A percentile compares a stretch with the other conserved stretches of the same genome.
Conservation (phyloP, 2,888 invertebrate species). For the Scaptomyza parva region DNA sequence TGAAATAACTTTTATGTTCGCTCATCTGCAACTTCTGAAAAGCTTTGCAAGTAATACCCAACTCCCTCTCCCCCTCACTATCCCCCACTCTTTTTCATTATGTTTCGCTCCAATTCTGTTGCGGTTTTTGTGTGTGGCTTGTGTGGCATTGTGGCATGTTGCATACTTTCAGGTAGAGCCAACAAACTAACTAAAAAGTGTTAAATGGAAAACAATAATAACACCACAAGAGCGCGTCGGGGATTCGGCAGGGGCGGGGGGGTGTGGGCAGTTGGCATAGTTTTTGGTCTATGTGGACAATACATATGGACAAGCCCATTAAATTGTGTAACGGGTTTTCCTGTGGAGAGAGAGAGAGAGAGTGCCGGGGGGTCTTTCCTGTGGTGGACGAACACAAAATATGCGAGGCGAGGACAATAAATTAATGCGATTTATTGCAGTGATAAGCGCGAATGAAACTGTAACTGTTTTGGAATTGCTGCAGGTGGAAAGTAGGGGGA, state of each 20-base stretch:
- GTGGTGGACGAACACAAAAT: too few relatives aligned
- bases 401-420: slow-evolving; percentile 82
- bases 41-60: slow-evolving; percentile 5
- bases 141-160: slow-evolving; percentile 9
- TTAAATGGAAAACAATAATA: slow-evolving; percentile 75
- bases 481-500: too few relatives aligned
- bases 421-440: slow-evolving; percentile 84
- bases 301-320: slow-evolving; percentile 69
- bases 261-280: not conserved
- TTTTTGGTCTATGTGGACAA: slow-evolving; percentile 14
- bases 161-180: slow-evolving; percentile 30
- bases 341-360: too few relatives aligned
- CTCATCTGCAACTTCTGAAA: slow-evolving; percentile 7
- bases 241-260: too few relatives aligned
- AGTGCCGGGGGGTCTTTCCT: too few relatives aligned
- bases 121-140: slow-evolving; percentile 15
- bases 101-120: slow-evolving; percentile 2
- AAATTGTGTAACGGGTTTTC: slow-evolving; percentile 60
- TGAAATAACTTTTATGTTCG: slow-evolving; percentile 1
- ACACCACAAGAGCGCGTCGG: slow-evolving; percentile 20
- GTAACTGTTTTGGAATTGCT: slow-evolving; percentile 29
- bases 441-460: slow-evolving; percentile 74
- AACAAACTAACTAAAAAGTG: slow-evolving; percentile 55
- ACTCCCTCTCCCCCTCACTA: not conserved
- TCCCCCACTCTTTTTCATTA: not conserved